phyloP scores from a whole-genome alignment of 2,113 vertebrate genomes.

The Ranitomeya imitator region DNA sequence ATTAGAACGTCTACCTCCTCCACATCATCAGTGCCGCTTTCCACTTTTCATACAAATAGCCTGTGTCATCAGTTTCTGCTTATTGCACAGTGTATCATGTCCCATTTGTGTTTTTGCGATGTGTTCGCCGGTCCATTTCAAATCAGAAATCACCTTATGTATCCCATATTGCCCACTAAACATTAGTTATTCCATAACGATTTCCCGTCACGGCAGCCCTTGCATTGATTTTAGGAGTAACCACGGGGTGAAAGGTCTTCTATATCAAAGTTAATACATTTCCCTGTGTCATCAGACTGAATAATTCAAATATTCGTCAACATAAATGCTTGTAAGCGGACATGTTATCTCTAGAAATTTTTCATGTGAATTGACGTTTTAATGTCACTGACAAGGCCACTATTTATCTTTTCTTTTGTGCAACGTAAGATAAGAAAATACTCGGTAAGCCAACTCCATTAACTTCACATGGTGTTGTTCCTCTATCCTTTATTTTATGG shows the following conservation, averaged over 20 bases:
- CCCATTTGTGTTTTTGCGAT: slow-evolving; percentile 36
- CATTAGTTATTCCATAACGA: slow-evolving; percentile 41
- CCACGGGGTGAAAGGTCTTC: slow-evolving; percentile 51
- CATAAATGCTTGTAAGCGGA: slow-evolving; percentile 27
- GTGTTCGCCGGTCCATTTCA: slow-evolving; percentile 34
- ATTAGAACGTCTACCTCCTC: not conserved
- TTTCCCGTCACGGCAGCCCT: slow-evolving; percentile 19
- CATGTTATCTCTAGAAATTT: slow-evolving; percentile 15
- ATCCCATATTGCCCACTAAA: slow-evolving; percentile 26
- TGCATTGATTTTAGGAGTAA: slow-evolving; percentile 49
- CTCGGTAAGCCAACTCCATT: too few species aligned
- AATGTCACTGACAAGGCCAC: slow-evolving; percentile 9
- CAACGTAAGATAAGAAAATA: not conserved
- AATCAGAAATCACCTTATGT: slow-evolving; percentile 44
- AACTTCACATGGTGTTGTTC: not conserved
- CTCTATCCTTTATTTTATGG: not conserved
- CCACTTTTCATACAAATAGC: not conserved
- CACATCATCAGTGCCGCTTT: not conserved
- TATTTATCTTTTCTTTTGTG: slow-evolving; percentile 17
- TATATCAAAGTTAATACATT: slow-evolving; percentile 50
- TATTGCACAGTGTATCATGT: not conserved
- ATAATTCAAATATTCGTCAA: slow-evolving; percentile 46
- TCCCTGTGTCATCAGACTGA: slow-evolving; percentile 36
- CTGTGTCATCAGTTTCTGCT: slow-evolving; percentile 15
- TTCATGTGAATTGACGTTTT: slow-evolving; percentile 14